Evolutionary conservation across 2,888 invertebrate genomes (phyloP).

Genomic region (Craniophora ligustri): DNA sequence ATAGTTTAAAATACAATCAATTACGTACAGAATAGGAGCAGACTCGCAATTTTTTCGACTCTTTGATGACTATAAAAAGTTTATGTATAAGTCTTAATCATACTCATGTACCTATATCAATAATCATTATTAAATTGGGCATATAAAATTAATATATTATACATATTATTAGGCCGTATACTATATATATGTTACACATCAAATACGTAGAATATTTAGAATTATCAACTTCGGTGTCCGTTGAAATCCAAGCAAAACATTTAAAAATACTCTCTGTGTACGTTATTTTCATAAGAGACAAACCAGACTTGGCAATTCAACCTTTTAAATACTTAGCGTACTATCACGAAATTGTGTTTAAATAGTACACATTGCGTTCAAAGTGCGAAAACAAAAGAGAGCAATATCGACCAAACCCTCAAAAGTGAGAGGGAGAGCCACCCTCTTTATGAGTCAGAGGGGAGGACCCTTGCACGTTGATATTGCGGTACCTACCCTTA

Average conservation of each 20-base stretch:
- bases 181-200: no score
- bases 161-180: no score
- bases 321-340: conserved; percentile 50
- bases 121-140: no score
- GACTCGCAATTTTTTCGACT: no score
- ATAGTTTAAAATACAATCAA: no score
- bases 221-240: no score
- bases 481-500: conserved; percentile 78
- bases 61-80: no score
- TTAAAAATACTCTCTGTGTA: neutral
- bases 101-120: no score
- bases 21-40: no score
- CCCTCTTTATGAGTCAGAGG: conserved; percentile 88
- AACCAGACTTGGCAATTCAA: conserved; percentile 14
- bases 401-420: conserved; percentile 87
- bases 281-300: conserved; percentile 4
- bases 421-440: conserved; percentile 84
- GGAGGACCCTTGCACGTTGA: conserved; percentile 85
- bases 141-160: no score
- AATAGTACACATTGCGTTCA: conserved; percentile 60
- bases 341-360: conserved; percentile 56
- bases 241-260: neutral
- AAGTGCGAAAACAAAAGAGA: conserved; percentile 87
- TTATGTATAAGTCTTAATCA: no score
- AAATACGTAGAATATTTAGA: no score